Conservation (phyloP, 2,888 invertebrate genomes). For the Dicycla oo region DNA sequence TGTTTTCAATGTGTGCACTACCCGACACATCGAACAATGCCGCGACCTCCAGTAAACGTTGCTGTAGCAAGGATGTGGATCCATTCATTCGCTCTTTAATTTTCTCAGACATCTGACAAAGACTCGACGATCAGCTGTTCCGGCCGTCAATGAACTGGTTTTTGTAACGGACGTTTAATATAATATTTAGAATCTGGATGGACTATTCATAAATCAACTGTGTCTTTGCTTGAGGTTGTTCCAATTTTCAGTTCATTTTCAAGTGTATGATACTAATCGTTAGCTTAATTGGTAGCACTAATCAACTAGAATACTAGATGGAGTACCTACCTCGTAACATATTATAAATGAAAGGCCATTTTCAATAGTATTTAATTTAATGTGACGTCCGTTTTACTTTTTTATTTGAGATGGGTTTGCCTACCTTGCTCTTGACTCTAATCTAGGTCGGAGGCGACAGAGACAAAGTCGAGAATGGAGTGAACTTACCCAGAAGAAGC, state of each 20-base stretch:
- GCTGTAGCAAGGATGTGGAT: conserved; percentile 60
- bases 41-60: conserved; percentile 71
- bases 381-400: neutral
- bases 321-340: neutral
- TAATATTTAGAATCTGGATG: conserved; percentile 26
- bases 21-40: conserved; percentile 80
- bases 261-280: neutral
- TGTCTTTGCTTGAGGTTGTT: neutral
- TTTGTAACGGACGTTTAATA: conserved; percentile 58
- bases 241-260: neutral
- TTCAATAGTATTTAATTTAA: neutral
- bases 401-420: too few relatives aligned
- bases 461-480: too few relatives aligned
- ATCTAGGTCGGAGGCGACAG: too few relatives aligned
- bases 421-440: too few relatives aligned
- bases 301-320: neutral
- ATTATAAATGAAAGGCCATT: conserved; percentile 1
- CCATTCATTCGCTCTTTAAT: conserved; percentile 59
- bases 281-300: neutral
- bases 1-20: conserved; percentile 74
- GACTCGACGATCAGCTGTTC: conserved; percentile 69
- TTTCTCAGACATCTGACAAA: conserved; percentile 64
- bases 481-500: too few relatives aligned
- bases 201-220: conserved; percentile 29
- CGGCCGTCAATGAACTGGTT: conserved; percentile 54